Percentiles rank a stretch among this genome's conserved stretches.
Conservation (phyloP, 2,797 vertebrate species). For the Heteromormyrus szaboi region DNA sequence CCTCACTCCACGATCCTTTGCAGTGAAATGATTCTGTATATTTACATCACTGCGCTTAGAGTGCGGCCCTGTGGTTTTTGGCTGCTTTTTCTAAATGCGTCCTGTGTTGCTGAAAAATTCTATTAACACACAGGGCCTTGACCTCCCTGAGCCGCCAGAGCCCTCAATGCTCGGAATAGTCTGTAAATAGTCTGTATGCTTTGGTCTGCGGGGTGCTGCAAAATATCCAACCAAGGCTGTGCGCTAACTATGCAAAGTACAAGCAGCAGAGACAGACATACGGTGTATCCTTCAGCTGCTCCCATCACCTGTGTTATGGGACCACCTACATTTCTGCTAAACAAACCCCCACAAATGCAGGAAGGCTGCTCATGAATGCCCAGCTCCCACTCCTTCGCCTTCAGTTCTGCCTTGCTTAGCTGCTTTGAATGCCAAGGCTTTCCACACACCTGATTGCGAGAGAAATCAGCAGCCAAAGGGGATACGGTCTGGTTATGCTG, state of each 20-base stretch:
- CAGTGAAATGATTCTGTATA: not conserved
- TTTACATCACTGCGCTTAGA: not conserved
- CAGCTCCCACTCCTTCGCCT: not conserved
- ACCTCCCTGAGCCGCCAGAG: not conserved
- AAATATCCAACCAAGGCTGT: not conserved
- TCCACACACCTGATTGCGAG: not conserved
- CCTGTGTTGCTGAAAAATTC: not conserved
- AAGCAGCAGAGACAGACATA: not conserved
- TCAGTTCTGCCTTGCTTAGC: not conserved
- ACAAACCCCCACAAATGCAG: not conserved
- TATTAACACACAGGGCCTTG: not conserved
- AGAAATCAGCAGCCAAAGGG: not conserved
- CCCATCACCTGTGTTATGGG: no score
- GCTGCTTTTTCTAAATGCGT: not conserved
- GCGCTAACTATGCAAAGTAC: not conserved
- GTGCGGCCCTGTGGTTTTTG: not conserved
- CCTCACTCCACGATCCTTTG: not conserved
- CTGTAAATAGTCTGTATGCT: no score
- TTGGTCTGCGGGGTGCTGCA: not conserved
- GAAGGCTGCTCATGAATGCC: not conserved
- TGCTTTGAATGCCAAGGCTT: not conserved
- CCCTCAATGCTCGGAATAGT: not conserved
- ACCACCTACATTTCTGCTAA: not conserved
- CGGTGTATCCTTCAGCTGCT: not conserved
- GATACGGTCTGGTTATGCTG: not conserved